Base-by-base conservation (phyloP, 2,888 invertebrate genomes). In the Aromia moschata region DNA sequence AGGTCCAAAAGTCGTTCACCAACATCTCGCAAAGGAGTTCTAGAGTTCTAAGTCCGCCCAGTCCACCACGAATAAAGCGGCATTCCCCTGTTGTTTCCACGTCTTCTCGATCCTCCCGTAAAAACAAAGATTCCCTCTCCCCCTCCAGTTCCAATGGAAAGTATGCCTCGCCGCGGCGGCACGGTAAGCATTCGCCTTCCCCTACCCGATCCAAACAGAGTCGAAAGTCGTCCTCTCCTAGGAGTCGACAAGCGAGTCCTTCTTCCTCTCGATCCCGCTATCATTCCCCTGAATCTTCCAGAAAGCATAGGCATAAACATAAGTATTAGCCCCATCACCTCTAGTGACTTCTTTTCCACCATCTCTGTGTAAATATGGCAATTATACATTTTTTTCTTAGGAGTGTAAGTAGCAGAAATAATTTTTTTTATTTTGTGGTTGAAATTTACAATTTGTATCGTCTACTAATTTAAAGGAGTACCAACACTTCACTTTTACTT, bases 291-390 rank as follows among this genome's bases (percentile, higher is more conserved):
- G 83, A 83, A 25, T 77, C 79, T 16, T 79, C 83, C 17, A 79
- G 82, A 54, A 84, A 84, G 73, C 84, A 84, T 69, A 79, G 83
- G 63, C 84, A 84, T 67, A 84, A 84, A 72, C 84, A 84, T 73
- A 84, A 83, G 74, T 83, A 84, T 69, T 84, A 74, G 79, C 36
- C 43, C 46, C 46, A 18, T 58, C 36, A 20, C 10, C 25, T 11
- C 1, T n/a, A 33, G 33, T 33, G 33, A 25, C 11, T 4, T n/a
- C 12, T 38, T 38, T 49, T 15, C 16, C 30, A 38, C 14, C n/a
- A n/a, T 49, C 17, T 18, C 44, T 25, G 12, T 49, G 49, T 49
- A 49, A 38, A 49, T 49, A 49, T 47, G 30, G 30, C 17, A 40
- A 17, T n/a, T 11, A 12, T 38, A 37, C 14, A 2, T 25, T 38